A percentile compares a stretch with the other conserved stretches of the same genome.
These are phyloP conservation scores for Leptarthrus brevirostris DNA, from an alignment of 2,888 invertebrate species.

Conservation along the genomic window DNA sequence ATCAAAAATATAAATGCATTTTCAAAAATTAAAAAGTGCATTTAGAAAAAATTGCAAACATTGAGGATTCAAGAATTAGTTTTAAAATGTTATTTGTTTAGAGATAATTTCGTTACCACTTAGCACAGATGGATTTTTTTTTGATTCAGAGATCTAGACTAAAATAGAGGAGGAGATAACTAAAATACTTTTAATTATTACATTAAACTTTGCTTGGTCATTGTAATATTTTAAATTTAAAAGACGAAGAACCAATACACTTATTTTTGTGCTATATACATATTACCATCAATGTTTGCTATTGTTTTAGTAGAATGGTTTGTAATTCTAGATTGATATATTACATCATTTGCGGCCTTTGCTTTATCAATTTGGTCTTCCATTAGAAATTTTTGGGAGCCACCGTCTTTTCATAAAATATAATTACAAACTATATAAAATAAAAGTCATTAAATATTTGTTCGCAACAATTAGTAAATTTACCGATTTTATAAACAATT, in stretches of 20 bases:
- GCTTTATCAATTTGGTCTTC: constrained; percentile 4
- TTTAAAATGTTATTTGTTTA: not conserved
- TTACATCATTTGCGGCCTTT: constrained; percentile 24
- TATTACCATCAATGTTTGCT: constrained; percentile 30
- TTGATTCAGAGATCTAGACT: too few species aligned
- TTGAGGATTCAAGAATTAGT: constrained; percentile 10
- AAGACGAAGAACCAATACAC: not conserved
- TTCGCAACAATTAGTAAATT: not conserved
- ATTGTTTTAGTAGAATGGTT: not conserved
- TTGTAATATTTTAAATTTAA: constrained; percentile 1
- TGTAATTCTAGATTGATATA: constrained; percentile 12
- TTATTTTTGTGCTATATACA: constrained; percentile 5
- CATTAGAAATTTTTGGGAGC: not conserved
- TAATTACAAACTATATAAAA: not conserved
- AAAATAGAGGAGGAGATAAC: not conserved
- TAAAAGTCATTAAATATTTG: constrained; percentile 31
- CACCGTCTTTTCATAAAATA: constrained; percentile 12
- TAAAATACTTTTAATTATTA: too few species aligned
- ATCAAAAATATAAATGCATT: too few species aligned
- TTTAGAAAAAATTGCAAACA: constrained; percentile 26
- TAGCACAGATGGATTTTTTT: too few species aligned
- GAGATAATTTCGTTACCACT: too few species aligned
- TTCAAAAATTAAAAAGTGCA: too few species aligned
- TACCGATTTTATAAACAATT: too few species aligned
- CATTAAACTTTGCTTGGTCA: constrained; percentile 25